Conservation (phyloP, 2,113 vertebrate genomes). For the Cepphus grylle region DNA sequence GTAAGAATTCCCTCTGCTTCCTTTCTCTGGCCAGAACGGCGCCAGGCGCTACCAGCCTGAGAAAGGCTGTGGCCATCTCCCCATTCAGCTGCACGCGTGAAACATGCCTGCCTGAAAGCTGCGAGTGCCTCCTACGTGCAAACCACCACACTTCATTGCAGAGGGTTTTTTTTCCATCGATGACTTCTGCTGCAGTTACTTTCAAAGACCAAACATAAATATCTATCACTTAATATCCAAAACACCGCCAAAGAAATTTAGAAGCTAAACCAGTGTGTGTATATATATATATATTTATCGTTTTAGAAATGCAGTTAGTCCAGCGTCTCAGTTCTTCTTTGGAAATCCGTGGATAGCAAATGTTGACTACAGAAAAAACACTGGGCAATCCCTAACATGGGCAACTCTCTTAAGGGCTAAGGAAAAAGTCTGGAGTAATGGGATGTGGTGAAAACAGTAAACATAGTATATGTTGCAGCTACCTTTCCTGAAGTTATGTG, state of each 20-base stretch:
- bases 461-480: background rate
- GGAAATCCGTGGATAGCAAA: background rate
- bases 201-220: background rate
- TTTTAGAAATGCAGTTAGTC: background rate
- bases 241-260: background rate
- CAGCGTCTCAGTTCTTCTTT: background rate
- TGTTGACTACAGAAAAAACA: background rate
- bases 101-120: background rate
- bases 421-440: background rate
- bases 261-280: background rate
- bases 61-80: background rate
- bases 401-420: background rate
- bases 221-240: background rate
- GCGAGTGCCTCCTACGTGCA: background rate
- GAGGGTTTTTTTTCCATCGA: background rate
- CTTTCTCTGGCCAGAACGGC: background rate
- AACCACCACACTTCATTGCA: background rate
- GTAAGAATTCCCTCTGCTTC: background rate
- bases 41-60: background rate
- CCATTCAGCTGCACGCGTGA: accelerated
- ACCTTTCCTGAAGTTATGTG: background rate
- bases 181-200: background rate
- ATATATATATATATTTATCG: background rate
- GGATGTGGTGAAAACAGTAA: background rate
- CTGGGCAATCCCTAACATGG: background rate